These are phyloP conservation scores for Seira musarum DNA, from an alignment of 2,888 invertebrate species.

Conservation along the genomic window DNA sequence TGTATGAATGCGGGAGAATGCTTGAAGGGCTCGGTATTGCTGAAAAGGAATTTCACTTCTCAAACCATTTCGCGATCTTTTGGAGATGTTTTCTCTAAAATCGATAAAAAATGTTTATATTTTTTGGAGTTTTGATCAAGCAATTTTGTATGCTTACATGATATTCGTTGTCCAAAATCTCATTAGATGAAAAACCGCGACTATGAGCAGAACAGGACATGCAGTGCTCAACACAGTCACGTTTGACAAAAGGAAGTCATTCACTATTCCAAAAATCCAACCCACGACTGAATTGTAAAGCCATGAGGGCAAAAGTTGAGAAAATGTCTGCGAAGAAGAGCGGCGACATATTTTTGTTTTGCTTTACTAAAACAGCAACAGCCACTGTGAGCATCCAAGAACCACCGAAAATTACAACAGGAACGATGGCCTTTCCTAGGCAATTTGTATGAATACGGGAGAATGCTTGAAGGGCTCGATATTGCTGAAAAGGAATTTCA, in stretches of 20 bases:
- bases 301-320: too few species aligned
- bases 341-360: background rate
- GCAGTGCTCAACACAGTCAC: background rate
- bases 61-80: too few species aligned
- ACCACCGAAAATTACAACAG: background rate
- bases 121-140: too few species aligned
- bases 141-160: too few species aligned
- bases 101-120: too few species aligned
- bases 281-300: conserved; percentile 5
- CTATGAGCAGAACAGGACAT: background rate
- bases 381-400: background rate
- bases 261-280: background rate
- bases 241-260: background rate
- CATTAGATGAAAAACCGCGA: conserved; percentile 9
- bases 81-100: too few species aligned
- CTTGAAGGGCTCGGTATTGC: conserved; percentile 13
- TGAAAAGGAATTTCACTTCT: too few species aligned
- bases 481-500: too few species aligned
- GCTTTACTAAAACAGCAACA: background rate
- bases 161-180: conserved; percentile 25
- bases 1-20: background rate
- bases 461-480: conserved; percentile 1
- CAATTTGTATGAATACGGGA: background rate
- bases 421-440: background rate
- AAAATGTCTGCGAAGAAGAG: background rate